Base-by-base conservation (phyloP, 2,113 vertebrate species). In the Scytalopus superciliaris region DNA sequence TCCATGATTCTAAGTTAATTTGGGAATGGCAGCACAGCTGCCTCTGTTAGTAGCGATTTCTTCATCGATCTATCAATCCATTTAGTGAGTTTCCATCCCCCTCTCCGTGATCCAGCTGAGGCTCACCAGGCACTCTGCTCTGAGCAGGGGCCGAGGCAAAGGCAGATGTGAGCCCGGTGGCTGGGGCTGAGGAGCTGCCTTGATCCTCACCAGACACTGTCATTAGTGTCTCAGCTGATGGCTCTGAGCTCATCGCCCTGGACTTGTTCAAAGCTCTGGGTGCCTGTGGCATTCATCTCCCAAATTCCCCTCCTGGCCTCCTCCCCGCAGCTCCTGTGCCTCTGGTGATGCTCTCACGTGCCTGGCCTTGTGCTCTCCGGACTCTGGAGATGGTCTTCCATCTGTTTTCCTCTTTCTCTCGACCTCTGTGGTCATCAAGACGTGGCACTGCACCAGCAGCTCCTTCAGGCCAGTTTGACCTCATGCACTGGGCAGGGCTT, bases 181-280 rank as follows among this genome's bases (percentile, higher is more conserved):
- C 67, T 33, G 37, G 62, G 23, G 59, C 81, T 19, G 30, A 1
- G 24, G 66, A 55, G 45, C 60, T 45, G 44, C 7, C 22, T 62
- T 81, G 59, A 68, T 81, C 42, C 50, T 60, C 24, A 15, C 73
- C 89, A 92, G 92, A 53, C 0, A 6, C 63, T 39, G 62, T 14
- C 40, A 14, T 84, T 67, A 62, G 42, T 24, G 42, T 44, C 69
- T 62, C 4, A 5, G 40, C 31, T 5, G 40, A 6, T 50, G 53
- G 40, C 47, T 3, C 94, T 39, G 82, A 68, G 86, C 59, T 76
- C 77, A 28, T 50, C 33, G 24, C 50, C 50, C 4, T 7, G 30
- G 63, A 39, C 3, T 6, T 0, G 5, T 7, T 35, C 1, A 4
- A 17, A 57, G 68, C 67, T 1, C 35, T 5, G 35, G 52, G 19